Evolutionary conservation across 2,797 vertebrate species (phyloP), one percentile per base, ranked within the genome.

Genomic region (Leptodactylus fallax): DNA sequence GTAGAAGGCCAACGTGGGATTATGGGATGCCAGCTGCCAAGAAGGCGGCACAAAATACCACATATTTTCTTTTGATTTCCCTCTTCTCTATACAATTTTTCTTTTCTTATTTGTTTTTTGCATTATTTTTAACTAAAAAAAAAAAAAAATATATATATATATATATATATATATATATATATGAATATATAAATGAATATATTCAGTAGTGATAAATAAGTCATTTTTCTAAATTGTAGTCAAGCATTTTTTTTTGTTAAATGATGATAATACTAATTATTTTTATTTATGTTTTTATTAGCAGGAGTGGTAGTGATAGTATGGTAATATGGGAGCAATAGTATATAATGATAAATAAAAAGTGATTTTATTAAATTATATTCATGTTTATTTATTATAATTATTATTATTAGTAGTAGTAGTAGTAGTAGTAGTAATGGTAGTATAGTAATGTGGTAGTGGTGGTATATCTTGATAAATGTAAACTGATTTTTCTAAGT

Each of bases 11-110:
- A 53, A 23, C 47, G 49, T 1, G 16, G 71, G 45, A 27, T 84
- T 60, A 60, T 72, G 69, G 69, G 69, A 84, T 47, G 69, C 82
- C 82, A 84, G 67, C 82, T 84, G 82, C 82, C 69, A 49, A 74
- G 51, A 9, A 65, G 14, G 19, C 69, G 17, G 19, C 14, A n/a
- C 16, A 45, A 72, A 47, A 3, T 19, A 53, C 8, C 11, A 12
- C 14, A 19, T 27, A 53, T 69, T 13, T 79, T 79, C 3, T 0
- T 9, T 27, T 27, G 56, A 7, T 7, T 79, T 79, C 16, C 0
- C 3, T 36, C 0, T 21, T 79, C 13, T 16, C 5, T 10, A 9
- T 25, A 56, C 3, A 19, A 19, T 7, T 60, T 14, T 21, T 36
- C n/a, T 25, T 60, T 78, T 58, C 9, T 58, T 0, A 79, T 25